Base-by-base conservation (phyloP, 2,113 vertebrate genomes). In the Pelusios castaneus region DNA sequence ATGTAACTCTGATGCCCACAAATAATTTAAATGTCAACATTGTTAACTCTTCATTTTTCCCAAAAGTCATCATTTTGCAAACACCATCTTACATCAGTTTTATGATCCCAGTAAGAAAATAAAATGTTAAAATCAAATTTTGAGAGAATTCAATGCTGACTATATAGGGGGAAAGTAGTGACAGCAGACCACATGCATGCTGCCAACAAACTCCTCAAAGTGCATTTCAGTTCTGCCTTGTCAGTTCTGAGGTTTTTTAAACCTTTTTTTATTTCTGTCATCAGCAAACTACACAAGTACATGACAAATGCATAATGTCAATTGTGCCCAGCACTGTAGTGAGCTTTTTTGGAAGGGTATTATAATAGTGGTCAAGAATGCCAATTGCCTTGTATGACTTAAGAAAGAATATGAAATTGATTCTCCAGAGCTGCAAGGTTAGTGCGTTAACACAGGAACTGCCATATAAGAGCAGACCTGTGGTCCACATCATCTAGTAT, bases 71-170 rank as follows among this genome's bases (percentile, higher is more conserved):
- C 83, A 90, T 91, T 95, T 95, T 60, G 29, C 85, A 22, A 81
- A 29, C 88, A 95, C 82, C 3, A 54, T 63, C 38, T 45, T 49
- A 91, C 78, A 87, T 41, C 10, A 24, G 3, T 88, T 2, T 10
- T 81, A 91, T 94, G 34, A 87, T 93, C 88, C 84, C 56, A 87
- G 31, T n/a, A 87, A 19, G 84, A 91, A 93, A 95, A 91, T 16
- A 17, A 38, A 79, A 80, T 81, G 75, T 5, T 84, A 56, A 82
- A 83, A 88, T 83, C 60, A 81, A 14, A 85, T 88, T 95, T 93
- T 82, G 38, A 85, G 38, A 56, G 29, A 91, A 81, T 82, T n/a
- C 5, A 76, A 92, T 70, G 16, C 43, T 82, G 91, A 85, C 70
- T 51, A 25, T 43, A 76, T 73, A 82, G 60, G 58, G 80, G 78